Evolutionary conservation across 2,113 vertebrate genomes (phyloP).

Genomic region (Scalopus aquaticus): DNA sequence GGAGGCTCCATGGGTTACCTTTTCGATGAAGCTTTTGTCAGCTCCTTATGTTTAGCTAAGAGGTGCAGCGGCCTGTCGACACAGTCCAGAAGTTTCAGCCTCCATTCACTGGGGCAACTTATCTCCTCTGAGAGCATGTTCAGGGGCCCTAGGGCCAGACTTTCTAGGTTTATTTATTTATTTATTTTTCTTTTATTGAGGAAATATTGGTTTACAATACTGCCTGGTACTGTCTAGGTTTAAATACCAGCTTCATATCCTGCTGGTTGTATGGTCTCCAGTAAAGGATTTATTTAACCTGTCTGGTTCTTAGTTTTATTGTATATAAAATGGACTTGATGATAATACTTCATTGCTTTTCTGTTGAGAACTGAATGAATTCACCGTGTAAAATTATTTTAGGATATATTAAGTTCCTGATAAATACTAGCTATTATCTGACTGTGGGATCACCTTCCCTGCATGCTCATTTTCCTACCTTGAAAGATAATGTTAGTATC

Average conservation of each 20-base stretch:
- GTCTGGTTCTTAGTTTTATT: neutral
- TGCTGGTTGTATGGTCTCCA: neutral
- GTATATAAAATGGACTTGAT: neutral
- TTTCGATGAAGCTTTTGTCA: neutral
- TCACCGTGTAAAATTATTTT: neutral
- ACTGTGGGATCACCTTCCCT: neutral
- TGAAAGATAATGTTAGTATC: neutral
- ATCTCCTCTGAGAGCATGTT: neutral
- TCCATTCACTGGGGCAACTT: neutral
- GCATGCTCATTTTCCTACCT: neutral
- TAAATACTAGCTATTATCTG: neutral
- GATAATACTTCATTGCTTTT: neutral
- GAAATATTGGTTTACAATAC: too few species aligned
- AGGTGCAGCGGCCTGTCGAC: neutral
- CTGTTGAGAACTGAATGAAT: constrained; percentile 5
- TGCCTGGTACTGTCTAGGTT: neutral
- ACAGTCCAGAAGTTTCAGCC: neutral
- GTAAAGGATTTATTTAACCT: neutral
- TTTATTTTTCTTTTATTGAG: too few species aligned
- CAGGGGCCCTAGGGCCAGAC: neutral
- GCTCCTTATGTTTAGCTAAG: neutral
- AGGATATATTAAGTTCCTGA: neutral
- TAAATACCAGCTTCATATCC: neutral
- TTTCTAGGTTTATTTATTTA: neutral
- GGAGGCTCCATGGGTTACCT: neutral